Base-by-base conservation (phyloP, 1,140 invertebrate genomes). In the Mya arenaria region DNA sequence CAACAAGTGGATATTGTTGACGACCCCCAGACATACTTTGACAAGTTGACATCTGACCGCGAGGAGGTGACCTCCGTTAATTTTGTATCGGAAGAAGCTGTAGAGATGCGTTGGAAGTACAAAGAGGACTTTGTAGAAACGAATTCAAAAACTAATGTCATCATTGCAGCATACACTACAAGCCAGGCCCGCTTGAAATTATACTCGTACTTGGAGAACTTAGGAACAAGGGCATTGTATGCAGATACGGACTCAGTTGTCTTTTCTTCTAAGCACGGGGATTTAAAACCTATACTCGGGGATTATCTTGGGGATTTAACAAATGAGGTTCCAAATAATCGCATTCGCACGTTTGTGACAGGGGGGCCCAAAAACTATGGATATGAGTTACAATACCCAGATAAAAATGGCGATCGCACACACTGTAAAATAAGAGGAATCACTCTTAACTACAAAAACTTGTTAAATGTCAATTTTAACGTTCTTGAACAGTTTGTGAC, bases 91-190 rank as follows among this genome's bases (percentile, higher is more conserved):
- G n/a, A 71, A 4, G 66, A 71, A 15, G 5, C 66, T 25, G 66
- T 48, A 8, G 5, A 71, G 28, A 8, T 71, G 15, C 13, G 15
- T 44, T 44, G 66, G 66, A 15, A 6, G 28, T 44, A 71, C 28
- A 41, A 71, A 4, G 66, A 71, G 13, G 39, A 71, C 30, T 71
- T 44, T 71, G 15, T 44, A 10, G n/a, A 39, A 48, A 48, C 66
- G n/a, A 10, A 5, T 23, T 39, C 6, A 19, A 41, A 23, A 44
- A 71, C 66, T 25, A 48, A 71, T 71, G 66, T 71, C 10, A 25
- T 71, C 5, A 71, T 71, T 8, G 41, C 36, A 36, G 66, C 66
- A 39, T 39, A 71, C 19, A 71, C 66, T 25, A 71, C 66, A 19
- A 23, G 36, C 36, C 66, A 71, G 15, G 36, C 66, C 17, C 66